Evolutionary conservation across 1,140 invertebrate genomes (phyloP), one percentile per base, ranked within the genome.

Genomic region (Drosophila truncata): DNA sequence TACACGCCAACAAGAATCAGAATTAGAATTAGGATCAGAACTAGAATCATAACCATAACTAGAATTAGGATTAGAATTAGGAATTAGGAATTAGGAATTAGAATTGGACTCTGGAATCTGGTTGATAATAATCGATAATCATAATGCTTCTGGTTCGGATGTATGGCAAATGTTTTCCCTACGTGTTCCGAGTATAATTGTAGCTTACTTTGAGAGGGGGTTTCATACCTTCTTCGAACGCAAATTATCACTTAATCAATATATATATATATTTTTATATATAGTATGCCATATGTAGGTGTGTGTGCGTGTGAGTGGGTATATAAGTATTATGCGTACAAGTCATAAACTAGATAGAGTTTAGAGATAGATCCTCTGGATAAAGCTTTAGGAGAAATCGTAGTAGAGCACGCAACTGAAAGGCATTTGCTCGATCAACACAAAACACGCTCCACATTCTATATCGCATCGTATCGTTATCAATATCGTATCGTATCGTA

Each of bases 211-310:
- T 75, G 80, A 83, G 77, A 41, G 55, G 31, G 18, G 80, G 16
- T 35, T 35, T 54, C 16, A n/a, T n/a, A 0, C 20, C 5, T 35
- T 52, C 14, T 72, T 80, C 54, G 47, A 70, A 76, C 62, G 84
- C 84, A 88, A 88, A 88, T 88, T 84, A 88, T 90, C 78, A 88
- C 84, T 88, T 88, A 88, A 88, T 88, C 65, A 84, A 84, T 88
- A 81, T 88, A 87, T 78, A 73, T 78, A 52, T 62, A 55, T 79
- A 52, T 62, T 42, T 79, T 2, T 47, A 25, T 47, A 73, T 64
- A 62, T 85, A 69, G 66, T 85, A 85, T 87, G 83, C 83, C 66
- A 83, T 88, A 83, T 88, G 84, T 80, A 71, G 74, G 80, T 88
- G 78, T 29, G 27, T 29, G 27, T 81, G 80, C 79, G 67, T 87